Conservation (phyloP, 2,888 invertebrate genomes). For the Smittia aterrima region DNA sequence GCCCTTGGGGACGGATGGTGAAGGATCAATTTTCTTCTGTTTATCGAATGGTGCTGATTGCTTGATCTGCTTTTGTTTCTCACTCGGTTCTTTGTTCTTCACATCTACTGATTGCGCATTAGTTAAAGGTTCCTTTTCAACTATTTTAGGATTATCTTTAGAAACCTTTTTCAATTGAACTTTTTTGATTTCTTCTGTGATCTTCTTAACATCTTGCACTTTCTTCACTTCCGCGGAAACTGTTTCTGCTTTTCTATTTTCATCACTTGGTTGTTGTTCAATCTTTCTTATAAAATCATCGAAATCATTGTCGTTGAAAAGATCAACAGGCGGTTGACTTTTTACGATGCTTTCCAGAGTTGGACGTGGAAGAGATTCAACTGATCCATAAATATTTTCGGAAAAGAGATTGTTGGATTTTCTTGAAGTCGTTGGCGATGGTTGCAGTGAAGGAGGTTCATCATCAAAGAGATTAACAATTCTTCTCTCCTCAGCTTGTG, state of each 20-base stretch:
- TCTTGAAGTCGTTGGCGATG: conserved; percentile 32
- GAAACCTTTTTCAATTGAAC: conserved; percentile 17
- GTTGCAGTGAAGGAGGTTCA: conserved; percentile 44
- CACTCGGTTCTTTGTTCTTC: no score
- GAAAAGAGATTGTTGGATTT: conserved; percentile 44
- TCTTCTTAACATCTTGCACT: conserved; percentile 42
- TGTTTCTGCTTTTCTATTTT: background rate
- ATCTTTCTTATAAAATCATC: conserved; percentile 45
- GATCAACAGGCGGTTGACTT: conserved; percentile 45
- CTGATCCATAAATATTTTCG: conserved; percentile 44
- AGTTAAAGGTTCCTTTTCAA: no score
- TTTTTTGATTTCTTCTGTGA: conserved; percentile 24
- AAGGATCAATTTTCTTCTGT: no score
- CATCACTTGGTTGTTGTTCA: conserved; percentile 21
- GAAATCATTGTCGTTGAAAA: conserved; percentile 49
- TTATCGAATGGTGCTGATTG: no score
- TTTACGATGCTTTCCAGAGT: conserved; percentile 7
- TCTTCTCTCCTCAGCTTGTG: conserved; percentile 34
- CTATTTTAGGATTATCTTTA: background rate
- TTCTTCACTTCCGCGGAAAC: background rate
- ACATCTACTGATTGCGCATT: no score
- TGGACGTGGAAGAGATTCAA: conserved; percentile 27
- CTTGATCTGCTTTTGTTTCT: no score
- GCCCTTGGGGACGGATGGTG: background rate
- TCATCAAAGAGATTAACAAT: conserved; percentile 44